Percentiles rank a stretch among this genome's conserved stretches.
Evolutionary conservation across 2,113 vertebrate species (phyloP).

Genomic region (Oreochromis aureus): DNA sequence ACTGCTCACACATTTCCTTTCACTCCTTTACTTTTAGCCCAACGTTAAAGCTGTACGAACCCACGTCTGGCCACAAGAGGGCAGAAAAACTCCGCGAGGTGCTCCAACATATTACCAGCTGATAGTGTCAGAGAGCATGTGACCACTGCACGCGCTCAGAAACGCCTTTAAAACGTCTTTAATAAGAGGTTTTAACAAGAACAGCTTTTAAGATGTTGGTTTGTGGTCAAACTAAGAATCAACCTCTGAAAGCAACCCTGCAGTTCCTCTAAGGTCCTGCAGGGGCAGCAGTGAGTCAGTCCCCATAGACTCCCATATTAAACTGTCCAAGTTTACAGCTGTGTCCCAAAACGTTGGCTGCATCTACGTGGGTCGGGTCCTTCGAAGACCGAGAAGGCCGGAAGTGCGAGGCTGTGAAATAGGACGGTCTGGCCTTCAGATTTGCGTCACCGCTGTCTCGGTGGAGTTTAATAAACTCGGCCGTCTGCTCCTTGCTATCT

Average conservation of each 20-base stretch:
- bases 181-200: not conserved
- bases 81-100: not conserved
- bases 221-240: not conserved
- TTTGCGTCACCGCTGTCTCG: too few species aligned
- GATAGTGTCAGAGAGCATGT: not conserved
- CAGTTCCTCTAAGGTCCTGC: not conserved
- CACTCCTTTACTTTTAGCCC: not conserved
- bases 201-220: not conserved
- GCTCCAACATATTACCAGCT: not conserved
- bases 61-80: not conserved
- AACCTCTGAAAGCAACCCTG: not conserved
- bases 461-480: too few species aligned
- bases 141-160: not conserved
- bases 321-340: not conserved
- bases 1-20: not conserved
- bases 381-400: too few species aligned
- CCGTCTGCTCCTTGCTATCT: too few species aligned
- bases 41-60: not conserved
- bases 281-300: not conserved
- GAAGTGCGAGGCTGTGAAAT: too few species aligned
- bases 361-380: too few species aligned
- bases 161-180: not conserved
- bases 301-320: not conserved
- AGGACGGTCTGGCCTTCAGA: too few species aligned
- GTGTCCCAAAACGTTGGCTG: too few species aligned